phyloP scores from a whole-genome alignment of 1,140 invertebrate species.

The Drosophila tropicalis region DNA sequence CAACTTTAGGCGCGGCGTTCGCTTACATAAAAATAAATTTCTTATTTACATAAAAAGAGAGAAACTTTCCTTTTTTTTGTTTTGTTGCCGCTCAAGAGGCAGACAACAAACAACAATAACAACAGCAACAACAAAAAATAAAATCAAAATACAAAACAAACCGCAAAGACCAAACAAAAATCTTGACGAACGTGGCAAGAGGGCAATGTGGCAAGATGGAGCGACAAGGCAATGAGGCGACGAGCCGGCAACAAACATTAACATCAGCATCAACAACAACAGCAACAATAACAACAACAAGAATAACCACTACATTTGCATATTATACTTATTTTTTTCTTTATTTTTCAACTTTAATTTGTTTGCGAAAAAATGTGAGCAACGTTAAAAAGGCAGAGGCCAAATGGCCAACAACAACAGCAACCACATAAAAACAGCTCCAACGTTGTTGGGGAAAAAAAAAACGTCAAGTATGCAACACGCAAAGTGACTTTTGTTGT shows the following conservation, averaged over 20 bases:
- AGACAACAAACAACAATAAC: slow-evolving; percentile 43
- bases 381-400: slow-evolving; percentile 20
- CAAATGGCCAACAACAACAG: slow-evolving; percentile 30
- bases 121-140: slow-evolving; percentile 31
- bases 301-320: slow-evolving; percentile 71
- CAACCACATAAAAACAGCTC: background rate
- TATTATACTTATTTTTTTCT: slow-evolving; percentile 54
- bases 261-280: slow-evolving; percentile 58
- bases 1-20: slow-evolving; percentile 69
- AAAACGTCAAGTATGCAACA: slow-evolving; percentile 16
- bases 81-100: slow-evolving; percentile 30
- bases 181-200: slow-evolving; percentile 20
- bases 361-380: slow-evolving; percentile 49
- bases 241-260: slow-evolving; percentile 66
- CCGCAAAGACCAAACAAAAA: slow-evolving; percentile 59
- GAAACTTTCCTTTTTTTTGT: slow-evolving; percentile 62
- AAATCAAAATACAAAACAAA: slow-evolving; percentile 72
- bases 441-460: slow-evolving; percentile 3
- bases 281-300: slow-evolving; percentile 61
- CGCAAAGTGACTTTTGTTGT: slow-evolving; percentile 8
- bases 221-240: background rate
- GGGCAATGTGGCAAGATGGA: background rate
- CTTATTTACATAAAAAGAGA: slow-evolving; percentile 77
- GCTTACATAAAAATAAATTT: slow-evolving; percentile 81
- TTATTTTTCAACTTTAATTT: slow-evolving; percentile 63